A percentile compares a stretch with the other conserved stretches of the same genome.
These are phyloP conservation scores for Luidia sarsii DNA, from an alignment of 53 echinoderm and acorn worm species.

Conservation along the genomic window DNA sequence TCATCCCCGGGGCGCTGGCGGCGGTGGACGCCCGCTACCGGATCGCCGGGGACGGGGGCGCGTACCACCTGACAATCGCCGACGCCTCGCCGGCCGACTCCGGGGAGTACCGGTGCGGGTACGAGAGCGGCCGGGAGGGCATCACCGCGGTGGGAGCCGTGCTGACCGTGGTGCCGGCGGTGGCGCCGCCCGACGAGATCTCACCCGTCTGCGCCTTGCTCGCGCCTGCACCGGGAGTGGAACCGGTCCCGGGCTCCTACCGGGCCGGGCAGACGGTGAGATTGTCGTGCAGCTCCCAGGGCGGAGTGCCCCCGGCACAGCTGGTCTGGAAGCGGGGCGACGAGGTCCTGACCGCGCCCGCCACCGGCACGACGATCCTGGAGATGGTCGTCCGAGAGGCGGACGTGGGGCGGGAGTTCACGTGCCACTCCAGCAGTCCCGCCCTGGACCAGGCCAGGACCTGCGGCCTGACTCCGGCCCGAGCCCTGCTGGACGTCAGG, in stretches of 20 bases:
- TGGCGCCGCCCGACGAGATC: constrained; percentile 36
- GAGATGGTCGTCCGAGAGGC: constrained; percentile 13
- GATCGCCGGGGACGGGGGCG: constrained; percentile 47
- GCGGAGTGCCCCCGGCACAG: constrained; percentile 51
- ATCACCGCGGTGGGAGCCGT: constrained; percentile 9
- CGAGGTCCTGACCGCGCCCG: background rate
- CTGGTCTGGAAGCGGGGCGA: constrained; percentile 51
- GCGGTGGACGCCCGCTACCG: too few species aligned
- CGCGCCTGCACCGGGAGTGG: background rate
- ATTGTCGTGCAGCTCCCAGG: constrained; percentile 37
- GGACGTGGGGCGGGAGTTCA: constrained; percentile 43
- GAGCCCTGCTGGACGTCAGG: constrained; percentile 7
- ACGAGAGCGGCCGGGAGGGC: background rate
- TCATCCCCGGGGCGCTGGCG: background rate
- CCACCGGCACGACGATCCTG: background rate
- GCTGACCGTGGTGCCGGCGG: constrained; percentile 46
- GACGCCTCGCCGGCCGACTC: constrained; percentile 35
- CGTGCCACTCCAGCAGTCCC: constrained; percentile 48
- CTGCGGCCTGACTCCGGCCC: constrained; percentile 38
- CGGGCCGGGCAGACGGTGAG: constrained; percentile 22
- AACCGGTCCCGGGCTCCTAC: constrained; percentile 1
- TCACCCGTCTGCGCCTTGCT: constrained; percentile 42
- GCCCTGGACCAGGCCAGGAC: constrained; percentile 43
- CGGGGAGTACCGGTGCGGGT: constrained; percentile 63
- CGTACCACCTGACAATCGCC: constrained; percentile 47